Evolutionary conservation across 2,113 vertebrate species (phyloP).

Genomic region (Nibea coibor): DNA sequence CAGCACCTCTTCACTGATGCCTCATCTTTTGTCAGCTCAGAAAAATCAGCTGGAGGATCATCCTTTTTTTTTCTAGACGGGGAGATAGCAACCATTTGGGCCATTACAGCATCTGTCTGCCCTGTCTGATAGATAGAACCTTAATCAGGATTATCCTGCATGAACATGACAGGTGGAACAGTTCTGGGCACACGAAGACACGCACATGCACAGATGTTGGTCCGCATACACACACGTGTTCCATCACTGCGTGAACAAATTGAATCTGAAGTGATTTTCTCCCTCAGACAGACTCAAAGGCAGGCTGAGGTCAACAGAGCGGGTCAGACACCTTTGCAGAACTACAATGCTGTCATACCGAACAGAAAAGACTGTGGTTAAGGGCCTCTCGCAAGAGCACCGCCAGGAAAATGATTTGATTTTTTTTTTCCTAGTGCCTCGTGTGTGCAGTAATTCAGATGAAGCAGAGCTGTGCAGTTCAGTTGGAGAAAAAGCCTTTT

Average conservation of each 20-base stretch:
- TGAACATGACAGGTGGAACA: constrained; percentile 30
- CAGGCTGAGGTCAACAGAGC: constrained; percentile 20
- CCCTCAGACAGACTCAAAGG: constrained; percentile 17
- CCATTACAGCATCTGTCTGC: constrained; percentile 21
- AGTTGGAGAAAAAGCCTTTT: constrained; percentile 6
- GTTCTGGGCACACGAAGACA: neutral
- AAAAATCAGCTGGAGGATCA: neutral
- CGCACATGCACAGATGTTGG: constrained; percentile 19
- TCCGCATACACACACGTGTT: neutral
- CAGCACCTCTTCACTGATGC: neutral
- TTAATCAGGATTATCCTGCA: constrained; percentile 46
- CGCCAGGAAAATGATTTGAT: constrained; percentile 31
- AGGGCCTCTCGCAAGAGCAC: constrained; percentile 2
- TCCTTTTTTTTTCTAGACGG: neutral
- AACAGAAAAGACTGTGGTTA: constrained; percentile 5
- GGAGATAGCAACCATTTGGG: neutral
- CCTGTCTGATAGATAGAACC: constrained; percentile 27
- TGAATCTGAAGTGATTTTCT: constrained; percentile 41
- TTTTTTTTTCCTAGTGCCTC: constrained; percentile 2
- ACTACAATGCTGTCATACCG: neutral
- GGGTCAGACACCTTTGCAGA: constrained; percentile 10
- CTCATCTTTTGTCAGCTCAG: neutral
- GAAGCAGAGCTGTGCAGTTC: constrained; percentile 20
- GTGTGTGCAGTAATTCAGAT: constrained; percentile 37
- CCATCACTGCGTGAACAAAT: constrained; percentile 23